phyloP scores from a whole-genome alignment of 2,888 invertebrate species.

The Sthenelais limicola region DNA sequence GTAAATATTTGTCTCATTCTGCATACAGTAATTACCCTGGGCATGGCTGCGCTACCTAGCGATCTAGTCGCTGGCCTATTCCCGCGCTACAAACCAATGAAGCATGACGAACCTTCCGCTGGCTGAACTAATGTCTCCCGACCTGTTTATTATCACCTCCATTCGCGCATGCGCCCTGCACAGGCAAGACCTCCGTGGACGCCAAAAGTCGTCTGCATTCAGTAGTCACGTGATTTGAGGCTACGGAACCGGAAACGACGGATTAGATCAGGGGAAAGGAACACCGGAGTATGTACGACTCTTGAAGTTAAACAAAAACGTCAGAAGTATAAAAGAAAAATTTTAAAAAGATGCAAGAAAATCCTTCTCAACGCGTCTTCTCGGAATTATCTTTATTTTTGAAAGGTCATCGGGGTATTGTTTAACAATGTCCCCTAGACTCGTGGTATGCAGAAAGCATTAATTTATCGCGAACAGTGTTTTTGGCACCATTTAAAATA shows the following conservation, averaged over 20 bases:
- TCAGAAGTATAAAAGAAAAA: too few species aligned
- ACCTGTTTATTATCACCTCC: slow-evolving; percentile 23
- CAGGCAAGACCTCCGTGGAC: neutral
- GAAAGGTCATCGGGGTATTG: too few species aligned
- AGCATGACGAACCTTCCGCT: neutral
- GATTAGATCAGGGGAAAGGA: neutral
- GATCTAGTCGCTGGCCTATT: slow-evolving; percentile 1
- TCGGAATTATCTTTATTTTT: too few species aligned
- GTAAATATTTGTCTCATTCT: slow-evolving; percentile 34
- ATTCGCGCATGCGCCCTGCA: slow-evolving; percentile 1
- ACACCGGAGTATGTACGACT: too few species aligned
- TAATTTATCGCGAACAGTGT: too few species aligned
- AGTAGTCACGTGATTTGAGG: slow-evolving; percentile 23
- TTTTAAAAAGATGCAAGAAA: too few species aligned
- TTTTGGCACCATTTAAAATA: too few species aligned
- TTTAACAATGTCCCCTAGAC: too few species aligned
- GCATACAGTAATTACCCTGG: slow-evolving; percentile 34
- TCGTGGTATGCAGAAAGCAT: too few species aligned
- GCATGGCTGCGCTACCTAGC: slow-evolving; percentile 10
- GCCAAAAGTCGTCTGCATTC: too few species aligned
- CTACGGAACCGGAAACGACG: slow-evolving; percentile 32
- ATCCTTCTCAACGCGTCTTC: too few species aligned
- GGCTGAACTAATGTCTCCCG: neutral
- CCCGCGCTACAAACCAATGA: slow-evolving; percentile 15
- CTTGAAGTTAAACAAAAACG: too few species aligned